A percentile compares a stretch with the other conserved stretches of the same genome.
phyloP scores from a whole-genome alignment of 2,888 invertebrate species.

The Coremacera marginata region DNA sequence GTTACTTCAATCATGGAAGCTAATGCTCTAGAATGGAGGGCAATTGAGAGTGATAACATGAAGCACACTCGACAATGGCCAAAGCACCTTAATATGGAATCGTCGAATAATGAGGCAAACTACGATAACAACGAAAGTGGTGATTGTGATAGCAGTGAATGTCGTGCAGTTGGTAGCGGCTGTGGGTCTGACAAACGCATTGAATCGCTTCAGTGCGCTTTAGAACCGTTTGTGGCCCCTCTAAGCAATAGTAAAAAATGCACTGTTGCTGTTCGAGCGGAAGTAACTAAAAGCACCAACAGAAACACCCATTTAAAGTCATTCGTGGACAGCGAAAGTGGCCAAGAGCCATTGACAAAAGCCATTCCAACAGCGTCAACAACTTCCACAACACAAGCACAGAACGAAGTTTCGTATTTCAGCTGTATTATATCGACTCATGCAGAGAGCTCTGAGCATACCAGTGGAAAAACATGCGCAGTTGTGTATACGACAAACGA shows the following conservation, averaged over 20 bases:
- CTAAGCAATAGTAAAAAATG: not conserved
- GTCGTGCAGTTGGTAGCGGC: not conserved
- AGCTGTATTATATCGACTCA: slow-evolving; percentile 15
- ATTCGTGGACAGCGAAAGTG: slow-evolving; percentile 1
- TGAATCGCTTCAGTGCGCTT: slow-evolving; percentile 49
- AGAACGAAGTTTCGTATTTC: slow-evolving; percentile 39
- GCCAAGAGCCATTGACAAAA: slow-evolving; percentile 18
- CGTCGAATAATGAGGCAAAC: slow-evolving; percentile 22
- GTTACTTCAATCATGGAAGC: slow-evolving; percentile 18
- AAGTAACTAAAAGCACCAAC: not conserved
- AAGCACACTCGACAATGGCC: not conserved
- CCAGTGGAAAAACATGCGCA: slow-evolving; percentile 35
- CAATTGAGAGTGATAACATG: slow-evolving; percentile 26
- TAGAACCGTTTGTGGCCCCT: slow-evolving; percentile 1
- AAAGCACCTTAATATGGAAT: slow-evolving; percentile 19
- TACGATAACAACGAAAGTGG: slow-evolving; percentile 4
- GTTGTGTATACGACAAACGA: slow-evolving; percentile 24
- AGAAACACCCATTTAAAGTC: not conserved
- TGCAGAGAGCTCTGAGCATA: slow-evolving; percentile 32
- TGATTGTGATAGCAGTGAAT: slow-evolving; percentile 28
- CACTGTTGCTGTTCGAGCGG: slow-evolving; percentile 12
- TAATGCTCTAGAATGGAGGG: slow-evolving; percentile 5
- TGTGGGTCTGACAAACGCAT: slow-evolving; percentile 31
- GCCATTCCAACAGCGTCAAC: slow-evolving; percentile 22
- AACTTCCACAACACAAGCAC: slow-evolving; percentile 4